Evolutionary conservation across 1,140 invertebrate genomes (phyloP).

Genomic region (Proctacanthus coquilletti): DNA sequence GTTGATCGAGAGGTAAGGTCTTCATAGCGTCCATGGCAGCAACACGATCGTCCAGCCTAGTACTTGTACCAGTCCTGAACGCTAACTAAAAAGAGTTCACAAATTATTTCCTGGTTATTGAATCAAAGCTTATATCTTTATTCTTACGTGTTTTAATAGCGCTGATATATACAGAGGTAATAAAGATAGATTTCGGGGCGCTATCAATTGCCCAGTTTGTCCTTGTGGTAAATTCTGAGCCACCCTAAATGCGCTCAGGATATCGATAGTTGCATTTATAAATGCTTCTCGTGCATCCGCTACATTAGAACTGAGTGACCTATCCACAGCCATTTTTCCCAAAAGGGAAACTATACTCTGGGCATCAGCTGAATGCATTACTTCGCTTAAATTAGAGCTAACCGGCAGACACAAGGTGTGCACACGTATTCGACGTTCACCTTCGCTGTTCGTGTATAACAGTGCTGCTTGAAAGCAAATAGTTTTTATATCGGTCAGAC

Average conservation of each 20-base stretch:
- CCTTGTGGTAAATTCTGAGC: conserved; percentile 46
- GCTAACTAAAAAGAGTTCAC: conserved; percentile 44
- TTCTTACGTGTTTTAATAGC: conserved; percentile 75
- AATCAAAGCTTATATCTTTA: conserved; percentile 3
- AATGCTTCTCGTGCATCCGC: conserved; percentile 90
- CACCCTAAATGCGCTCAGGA: conserved; percentile 65
- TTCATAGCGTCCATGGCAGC: conserved; percentile 91
- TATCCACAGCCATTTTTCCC: conserved; percentile 94
- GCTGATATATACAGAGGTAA: conserved; percentile 83
- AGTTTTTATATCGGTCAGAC: conserved; percentile 65
- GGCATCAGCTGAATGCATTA: conserved; percentile 87
- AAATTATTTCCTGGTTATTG: neutral
- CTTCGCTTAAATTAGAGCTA: conserved; percentile 63
- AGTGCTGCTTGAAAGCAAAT: conserved; percentile 97
- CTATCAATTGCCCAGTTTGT: conserved; percentile 45
- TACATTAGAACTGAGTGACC: conserved; percentile 68
- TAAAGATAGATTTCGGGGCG: conserved; percentile 57
- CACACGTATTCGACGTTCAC: conserved; percentile 91
- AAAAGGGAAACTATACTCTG: conserved; percentile 85
- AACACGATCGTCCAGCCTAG: conserved; percentile 82
- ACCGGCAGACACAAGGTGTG: conserved; percentile 93
- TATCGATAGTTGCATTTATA: conserved; percentile 87
- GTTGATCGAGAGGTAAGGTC: conserved; percentile 59
- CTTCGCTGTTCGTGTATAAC: conserved; percentile 95
- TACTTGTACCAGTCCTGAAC: conserved; percentile 73